These are phyloP conservation scores for Ethmia dodecea DNA, from an alignment of 2,888 invertebrate species.

Conservation along the genomic window DNA sequence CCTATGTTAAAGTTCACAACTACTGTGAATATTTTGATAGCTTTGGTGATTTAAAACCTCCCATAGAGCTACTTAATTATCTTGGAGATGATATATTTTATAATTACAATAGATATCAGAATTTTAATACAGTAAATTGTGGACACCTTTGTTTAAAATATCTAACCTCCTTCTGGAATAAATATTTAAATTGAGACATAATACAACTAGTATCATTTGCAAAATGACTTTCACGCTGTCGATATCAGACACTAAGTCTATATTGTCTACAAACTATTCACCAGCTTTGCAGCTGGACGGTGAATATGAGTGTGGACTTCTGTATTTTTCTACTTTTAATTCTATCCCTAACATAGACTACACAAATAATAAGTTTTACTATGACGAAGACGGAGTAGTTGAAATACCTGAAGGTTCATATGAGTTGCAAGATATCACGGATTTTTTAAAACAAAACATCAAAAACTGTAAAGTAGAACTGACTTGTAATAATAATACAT, in stretches of 20 bases:
- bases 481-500: conserved; percentile 3
- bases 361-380: conserved; percentile 8
- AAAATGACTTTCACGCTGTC: no score
- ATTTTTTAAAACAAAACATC: conserved; percentile 3
- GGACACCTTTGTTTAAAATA: conserved; percentile 12
- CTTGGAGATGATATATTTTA: conserved; percentile 30
- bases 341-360: no score
- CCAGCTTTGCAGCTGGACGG: conserved; percentile 5
- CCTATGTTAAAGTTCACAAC: no score
- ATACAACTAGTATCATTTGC: background rate
- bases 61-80: no score
- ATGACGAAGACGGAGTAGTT: conserved; percentile 3
- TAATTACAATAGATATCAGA: conserved; percentile 24
- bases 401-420: conserved; percentile 10
- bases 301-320: conserved; percentile 10
- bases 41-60: no score
- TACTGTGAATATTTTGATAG: no score
- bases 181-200: background rate
- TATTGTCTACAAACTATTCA: background rate
- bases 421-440: conserved; percentile 2
- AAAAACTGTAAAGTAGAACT: conserved; percentile 1
- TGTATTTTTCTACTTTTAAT: no score
- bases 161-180: conserved; percentile 4
- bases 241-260: no score
- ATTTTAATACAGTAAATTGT: no score